phyloP scores from a whole-genome alignment of 1,140 invertebrate genomes.

The Drosophila nigrodunni region DNA sequence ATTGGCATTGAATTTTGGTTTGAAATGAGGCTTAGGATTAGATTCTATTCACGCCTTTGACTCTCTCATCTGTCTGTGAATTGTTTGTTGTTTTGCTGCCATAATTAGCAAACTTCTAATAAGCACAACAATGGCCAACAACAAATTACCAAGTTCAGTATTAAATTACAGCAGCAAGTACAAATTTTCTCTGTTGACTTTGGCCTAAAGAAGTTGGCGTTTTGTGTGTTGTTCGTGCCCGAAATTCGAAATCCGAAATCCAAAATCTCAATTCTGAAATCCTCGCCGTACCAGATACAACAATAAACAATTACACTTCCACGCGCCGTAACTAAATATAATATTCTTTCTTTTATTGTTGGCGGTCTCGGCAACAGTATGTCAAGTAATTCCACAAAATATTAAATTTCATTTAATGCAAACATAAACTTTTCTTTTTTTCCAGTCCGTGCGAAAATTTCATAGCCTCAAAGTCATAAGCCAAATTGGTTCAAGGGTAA shows the following conservation, averaged over 20 bases:
- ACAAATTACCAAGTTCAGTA: constrained; percentile 40
- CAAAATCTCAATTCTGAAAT: constrained; percentile 27
- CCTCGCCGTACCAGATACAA: constrained; percentile 35
- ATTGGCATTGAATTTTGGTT: constrained; percentile 5
- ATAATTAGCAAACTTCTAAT: constrained; percentile 48
- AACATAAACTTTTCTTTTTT: constrained; percentile 6
- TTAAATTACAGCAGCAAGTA: constrained; percentile 26
- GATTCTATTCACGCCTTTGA: constrained; percentile 50
- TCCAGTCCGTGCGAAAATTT: constrained; percentile 38
- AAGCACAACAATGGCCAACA: constrained; percentile 8
- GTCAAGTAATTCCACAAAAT: constrained; percentile 35
- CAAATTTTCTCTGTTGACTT: constrained; percentile 33
- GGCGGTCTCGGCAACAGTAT: constrained; percentile 26
- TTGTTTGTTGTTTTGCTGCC: constrained; percentile 71
- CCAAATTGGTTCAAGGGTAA: constrained; percentile 19
- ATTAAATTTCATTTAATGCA: constrained; percentile 48
- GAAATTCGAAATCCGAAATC: constrained; percentile 29
- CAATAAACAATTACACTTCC: constrained; percentile 40
- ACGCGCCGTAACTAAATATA: constrained; percentile 21
- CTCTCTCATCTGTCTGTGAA: constrained; percentile 49
- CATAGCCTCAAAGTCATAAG: constrained; percentile 10
- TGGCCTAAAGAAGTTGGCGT: constrained; percentile 42
- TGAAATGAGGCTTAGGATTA: background rate
- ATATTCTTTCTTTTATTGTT: background rate
- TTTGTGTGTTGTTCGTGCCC: constrained; percentile 35